These are phyloP conservation scores for Rhizoglyphus robini DNA, from an alignment of 1,140 invertebrate species.

Conservation along the genomic window DNA sequence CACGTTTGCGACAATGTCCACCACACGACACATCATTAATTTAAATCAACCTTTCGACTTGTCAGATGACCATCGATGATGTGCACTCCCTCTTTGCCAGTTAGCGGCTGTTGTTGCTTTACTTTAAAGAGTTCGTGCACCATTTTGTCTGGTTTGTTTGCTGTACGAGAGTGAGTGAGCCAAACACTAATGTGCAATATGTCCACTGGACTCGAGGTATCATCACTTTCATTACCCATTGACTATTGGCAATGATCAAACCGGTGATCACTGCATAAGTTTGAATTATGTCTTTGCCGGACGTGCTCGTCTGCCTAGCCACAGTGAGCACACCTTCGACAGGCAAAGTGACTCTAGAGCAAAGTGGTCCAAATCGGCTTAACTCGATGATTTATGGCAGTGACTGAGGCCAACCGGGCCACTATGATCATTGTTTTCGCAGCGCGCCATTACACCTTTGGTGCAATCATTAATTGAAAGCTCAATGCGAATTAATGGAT, in stretches of 20 bases:
- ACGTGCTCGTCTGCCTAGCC: no score
- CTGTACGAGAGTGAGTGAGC: not conserved
- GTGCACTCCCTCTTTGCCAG: not conserved
- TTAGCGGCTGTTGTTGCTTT: not conserved
- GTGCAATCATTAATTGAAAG: no score
- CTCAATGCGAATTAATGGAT: no score
- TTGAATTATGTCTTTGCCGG: no score
- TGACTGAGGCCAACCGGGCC: no score
- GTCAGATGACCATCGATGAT: conserved; percentile 14
- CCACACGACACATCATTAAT: conserved; percentile 7
- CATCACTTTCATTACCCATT: not conserved
- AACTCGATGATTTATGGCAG: no score
- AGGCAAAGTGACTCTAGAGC: no score
- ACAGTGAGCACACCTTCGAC: no score
- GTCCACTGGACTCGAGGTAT: not conserved
- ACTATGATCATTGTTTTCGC: no score
- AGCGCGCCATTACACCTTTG: no score
- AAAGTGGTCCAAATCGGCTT: no score
- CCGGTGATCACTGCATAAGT: no score
- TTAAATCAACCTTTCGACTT: conserved; percentile 13
- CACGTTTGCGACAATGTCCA: conserved; percentile 4
- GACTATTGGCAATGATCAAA: not conserved
- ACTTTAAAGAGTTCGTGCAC: not conserved
- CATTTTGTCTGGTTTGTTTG: not conserved
- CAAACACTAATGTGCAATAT: not conserved